Evolutionary conservation across 2,797 vertebrate species (phyloP).

Genomic region (Clarias platycephalus): DNA sequence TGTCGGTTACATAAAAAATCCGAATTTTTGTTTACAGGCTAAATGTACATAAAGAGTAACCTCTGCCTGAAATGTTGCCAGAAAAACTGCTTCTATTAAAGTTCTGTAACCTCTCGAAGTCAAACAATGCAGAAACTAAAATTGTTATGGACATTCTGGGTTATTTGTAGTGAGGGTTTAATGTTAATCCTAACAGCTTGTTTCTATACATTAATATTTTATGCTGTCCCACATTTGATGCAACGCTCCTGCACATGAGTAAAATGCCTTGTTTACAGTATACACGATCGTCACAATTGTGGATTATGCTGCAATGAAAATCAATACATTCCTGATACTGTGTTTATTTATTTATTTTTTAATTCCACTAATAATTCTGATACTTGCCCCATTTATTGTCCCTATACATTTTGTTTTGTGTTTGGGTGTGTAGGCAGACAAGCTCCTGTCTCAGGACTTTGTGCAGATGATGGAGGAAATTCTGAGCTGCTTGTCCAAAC

Average conservation of each 20-base stretch:
- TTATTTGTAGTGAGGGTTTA: neutral
- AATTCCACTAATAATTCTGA: neutral
- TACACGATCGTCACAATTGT: neutral
- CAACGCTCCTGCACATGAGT: neutral
- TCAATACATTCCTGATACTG: neutral
- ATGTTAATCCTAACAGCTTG: neutral
- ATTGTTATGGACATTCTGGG: neutral
- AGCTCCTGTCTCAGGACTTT: conserved; percentile 98
- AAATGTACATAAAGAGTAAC: neutral
- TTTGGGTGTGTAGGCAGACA: conserved; percentile 84
- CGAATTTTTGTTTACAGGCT: neutral
- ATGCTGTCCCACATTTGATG: neutral
- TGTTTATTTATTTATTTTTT: neutral
- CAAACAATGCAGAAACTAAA: neutral
- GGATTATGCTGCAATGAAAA: neutral
- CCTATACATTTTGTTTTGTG: neutral
- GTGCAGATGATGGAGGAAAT: conserved; percentile 99
- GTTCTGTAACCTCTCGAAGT: neutral
- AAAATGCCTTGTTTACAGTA: neutral
- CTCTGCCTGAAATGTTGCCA: too few species aligned
- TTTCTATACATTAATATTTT: neutral
- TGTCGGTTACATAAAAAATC: neutral
- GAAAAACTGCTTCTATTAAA: neutral
- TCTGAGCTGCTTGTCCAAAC: conserved; percentile 92
- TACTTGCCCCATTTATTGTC: neutral